These are phyloP conservation scores for Labia minor DNA, from an alignment of 2,888 invertebrate species.

Conservation along the genomic window DNA sequence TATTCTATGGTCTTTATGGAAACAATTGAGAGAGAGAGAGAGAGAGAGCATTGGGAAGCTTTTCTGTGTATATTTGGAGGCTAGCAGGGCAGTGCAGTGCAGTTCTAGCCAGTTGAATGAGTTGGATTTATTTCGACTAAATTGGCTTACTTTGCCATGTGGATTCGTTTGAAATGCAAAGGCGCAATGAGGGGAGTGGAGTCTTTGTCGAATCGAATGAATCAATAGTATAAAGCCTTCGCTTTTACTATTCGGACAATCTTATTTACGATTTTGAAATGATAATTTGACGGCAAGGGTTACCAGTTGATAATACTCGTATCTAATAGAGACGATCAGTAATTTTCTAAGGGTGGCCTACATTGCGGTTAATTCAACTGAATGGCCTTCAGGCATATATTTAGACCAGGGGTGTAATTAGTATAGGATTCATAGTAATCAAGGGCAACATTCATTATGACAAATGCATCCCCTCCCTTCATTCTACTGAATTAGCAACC, in stretches of 20 bases:
- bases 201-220: background rate
- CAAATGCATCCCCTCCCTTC: too few relatives aligned
- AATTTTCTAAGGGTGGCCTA: background rate
- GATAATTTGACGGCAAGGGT: background rate
- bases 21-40: too few relatives aligned
- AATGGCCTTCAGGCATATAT: too few relatives aligned
- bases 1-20: too few relatives aligned
- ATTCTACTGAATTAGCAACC: too few relatives aligned
- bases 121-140: background rate
- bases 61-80: too few relatives aligned
- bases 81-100: too few relatives aligned
- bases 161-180: background rate
- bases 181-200: background rate
- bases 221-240: background rate
- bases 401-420: background rate
- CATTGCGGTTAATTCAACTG: background rate
- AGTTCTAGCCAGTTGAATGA: background rate
- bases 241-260: background rate
- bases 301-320: background rate
- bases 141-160: background rate
- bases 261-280: background rate
- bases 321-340: too few relatives aligned
- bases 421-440: background rate
- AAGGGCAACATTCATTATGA: background rate
- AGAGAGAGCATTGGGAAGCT: too few relatives aligned